Conservation (phyloP, 2,888 invertebrate species). For the Deilephila porcellus region DNA sequence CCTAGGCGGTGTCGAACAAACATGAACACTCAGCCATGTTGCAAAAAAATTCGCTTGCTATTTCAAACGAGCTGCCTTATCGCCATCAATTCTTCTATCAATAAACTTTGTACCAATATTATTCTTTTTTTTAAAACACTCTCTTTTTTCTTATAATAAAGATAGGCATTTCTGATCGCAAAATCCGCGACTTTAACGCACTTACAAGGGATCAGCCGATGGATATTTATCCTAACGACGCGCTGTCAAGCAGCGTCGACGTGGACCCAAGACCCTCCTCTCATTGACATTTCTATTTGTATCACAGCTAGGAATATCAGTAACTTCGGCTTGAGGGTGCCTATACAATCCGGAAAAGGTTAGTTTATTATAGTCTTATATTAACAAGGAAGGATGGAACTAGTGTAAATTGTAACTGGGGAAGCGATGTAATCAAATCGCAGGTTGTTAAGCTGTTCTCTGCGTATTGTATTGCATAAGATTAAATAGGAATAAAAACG, state of each 20-base stretch:
- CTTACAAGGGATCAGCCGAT: constrained; percentile 28
- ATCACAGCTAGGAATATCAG: constrained; percentile 33
- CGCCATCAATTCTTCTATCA: too few relatives aligned
- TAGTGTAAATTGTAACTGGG: neutral
- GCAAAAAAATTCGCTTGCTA: too few relatives aligned
- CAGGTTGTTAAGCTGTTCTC: too few relatives aligned
- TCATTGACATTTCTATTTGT: constrained; percentile 47
- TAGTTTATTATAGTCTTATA: constrained; percentile 14
- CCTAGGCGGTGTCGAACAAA: too few relatives aligned
- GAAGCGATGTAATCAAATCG: neutral
- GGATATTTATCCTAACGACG: constrained; percentile 38
- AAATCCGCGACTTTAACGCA: neutral
- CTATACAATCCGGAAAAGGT: constrained; percentile 12
- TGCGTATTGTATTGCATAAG: too few relatives aligned
- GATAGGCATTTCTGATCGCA: neutral
- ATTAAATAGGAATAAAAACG: too few relatives aligned
- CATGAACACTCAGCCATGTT: too few relatives aligned
- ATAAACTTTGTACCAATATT: too few relatives aligned
- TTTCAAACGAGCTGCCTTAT: too few relatives aligned
- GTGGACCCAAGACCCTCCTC: constrained; percentile 40
- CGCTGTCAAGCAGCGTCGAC: constrained; percentile 33
- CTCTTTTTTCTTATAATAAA: neutral
- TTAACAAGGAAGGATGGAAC: neutral
- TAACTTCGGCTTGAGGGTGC: neutral
- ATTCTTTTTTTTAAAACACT: too few relatives aligned